A percentile compares a stretch with the other conserved stretches of the same genome.
Evolutionary conservation across 2,113 vertebrate species (phyloP).

Genomic region (Dinomys branickii): DNA sequence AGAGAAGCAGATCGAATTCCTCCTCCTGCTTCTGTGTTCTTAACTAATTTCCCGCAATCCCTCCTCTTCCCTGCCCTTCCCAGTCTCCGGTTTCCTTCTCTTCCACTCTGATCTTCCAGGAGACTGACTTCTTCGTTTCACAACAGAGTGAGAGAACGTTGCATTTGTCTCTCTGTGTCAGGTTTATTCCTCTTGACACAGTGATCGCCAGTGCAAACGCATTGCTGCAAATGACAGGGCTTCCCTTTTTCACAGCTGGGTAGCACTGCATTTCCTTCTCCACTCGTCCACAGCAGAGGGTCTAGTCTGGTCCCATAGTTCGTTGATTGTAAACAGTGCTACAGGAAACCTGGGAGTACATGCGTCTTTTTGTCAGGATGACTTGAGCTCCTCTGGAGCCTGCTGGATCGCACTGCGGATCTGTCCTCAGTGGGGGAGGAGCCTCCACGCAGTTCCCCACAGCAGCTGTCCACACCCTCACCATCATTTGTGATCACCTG

Average conservation of each 20-base stretch:
- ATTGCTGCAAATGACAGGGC: neutral
- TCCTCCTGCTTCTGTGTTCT: neutral
- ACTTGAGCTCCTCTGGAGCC: neutral
- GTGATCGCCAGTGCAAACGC: neutral
- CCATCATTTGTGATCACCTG: rapidly evolving
- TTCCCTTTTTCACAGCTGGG: neutral
- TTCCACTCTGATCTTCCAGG: neutral
- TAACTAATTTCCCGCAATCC: neutral
- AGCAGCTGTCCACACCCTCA: neutral
- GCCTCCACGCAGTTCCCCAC: neutral
- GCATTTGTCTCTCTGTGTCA: neutral
- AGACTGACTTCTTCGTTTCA: neutral
- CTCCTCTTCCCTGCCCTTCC: neutral
- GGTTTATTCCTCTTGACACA: neutral
- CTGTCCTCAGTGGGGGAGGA: neutral
- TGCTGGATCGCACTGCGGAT: neutral
- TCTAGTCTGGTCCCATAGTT: too few species aligned
- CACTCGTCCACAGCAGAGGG: too few species aligned
- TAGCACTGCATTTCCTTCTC: neutral
- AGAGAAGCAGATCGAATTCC: neutral
- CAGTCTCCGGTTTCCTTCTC: neutral
- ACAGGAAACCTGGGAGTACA: neutral
- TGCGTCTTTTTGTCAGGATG: neutral
- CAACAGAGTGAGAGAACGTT: neutral
- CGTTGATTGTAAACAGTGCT: neutral